Evolutionary conservation across 1,140 invertebrate species (phyloP), one percentile per base, ranked within the genome.

Genomic region (Liolophura sinensis): DNA sequence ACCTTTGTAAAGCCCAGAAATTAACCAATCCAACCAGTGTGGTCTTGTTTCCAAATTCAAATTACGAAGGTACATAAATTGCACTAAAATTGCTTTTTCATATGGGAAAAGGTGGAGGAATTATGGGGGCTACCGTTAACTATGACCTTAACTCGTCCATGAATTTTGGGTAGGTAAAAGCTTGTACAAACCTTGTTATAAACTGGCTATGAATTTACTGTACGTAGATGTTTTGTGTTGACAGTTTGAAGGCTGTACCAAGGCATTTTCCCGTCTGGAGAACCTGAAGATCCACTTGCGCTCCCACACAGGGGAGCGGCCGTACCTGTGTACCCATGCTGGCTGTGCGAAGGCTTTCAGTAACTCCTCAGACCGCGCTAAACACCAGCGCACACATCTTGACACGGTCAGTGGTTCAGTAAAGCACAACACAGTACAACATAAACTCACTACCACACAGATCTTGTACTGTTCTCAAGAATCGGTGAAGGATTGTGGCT

Each of bases 361-460:
- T 74, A 98, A 98, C 85, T 96, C 95, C 67, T 97, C 95, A 0
- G 96, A 98, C 82, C 86, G 96, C 60, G 95, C 96, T 0, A 98
- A 98, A 86, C 96, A 98, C 86, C 95, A 98, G 84, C 87, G 95
- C 71, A 98, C 96, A 6, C 96, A 98, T 86, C 92, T 94, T 75
- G 95, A 98, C 81, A 94, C 94, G 80, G 95, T 97, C 88, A 90
- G 89, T 86, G n/a, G n/a, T n/a, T n/a, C n/a, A n/a, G n/a, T n/a
- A n/a, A n/a, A n/a, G n/a, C n/a, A n/a, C n/a, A n/a, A n/a, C n/a
- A n/a, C n/a, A n/a, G n/a, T n/a, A n/a, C n/a, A n/a, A n/a, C n/a
- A n/a, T n/a, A n/a, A n/a, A n/a, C n/a, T n/a, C n/a, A n/a, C n/a
- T n/a, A n/a, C n/a, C n/a, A n/a, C n/a, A n/a, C n/a, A n/a, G n/a